Base-by-base conservation (phyloP, 2,113 vertebrate genomes). In the Odocoileus virginianus region DNA sequence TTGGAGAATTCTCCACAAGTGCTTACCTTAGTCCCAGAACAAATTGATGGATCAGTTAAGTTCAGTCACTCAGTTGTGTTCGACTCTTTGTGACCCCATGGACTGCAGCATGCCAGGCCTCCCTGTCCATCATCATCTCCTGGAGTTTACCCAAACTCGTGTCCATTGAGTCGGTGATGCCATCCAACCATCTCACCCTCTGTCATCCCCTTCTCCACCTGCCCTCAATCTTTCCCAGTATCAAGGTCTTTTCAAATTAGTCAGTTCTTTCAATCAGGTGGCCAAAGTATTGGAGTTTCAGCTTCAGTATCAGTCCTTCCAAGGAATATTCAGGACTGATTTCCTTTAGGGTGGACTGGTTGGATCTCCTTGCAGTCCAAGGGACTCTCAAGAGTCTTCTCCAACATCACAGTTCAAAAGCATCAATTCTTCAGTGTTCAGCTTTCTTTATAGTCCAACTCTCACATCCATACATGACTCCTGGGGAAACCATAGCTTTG, bases 191-290 rank as follows among this genome's bases (percentile, higher is more conserved):
- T 40, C n/a, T 40, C n/a, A 71, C 8, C 67, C 10, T 36, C 19
- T 71, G 67, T 71, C 0, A 0, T 71, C n/a, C 19, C 19, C 17
- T 71, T 71, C n/a, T 36, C 4, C n/a, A 11, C 17, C n/a, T 40
- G n/a, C n/a, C 67, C 10, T 71, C 19, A 40, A 71, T 71, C 19
- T 71, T 71, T 71, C 67, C n/a, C 67, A 71, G n/a, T n/a, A 71
- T 71, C 52, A 71, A 19, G n/a, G 19, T 36, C 19, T 71, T 40
- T 71, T 71, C 67, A 71, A 40, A 40, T 71, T 2, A 23, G n/a
- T 71, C n/a, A 40, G n/a, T 71, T 40, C 67, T 23, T 71, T n/a
- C n/a, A 36, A 23, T 36, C 19, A 23, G 10, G 67, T 71, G n/a
- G n/a, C 67, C 67, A 71, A 71, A 71, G 17, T 40, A 71, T 40